Conservation (phyloP, 2,888 invertebrate genomes). For the Itoplectis maculator region DNA sequence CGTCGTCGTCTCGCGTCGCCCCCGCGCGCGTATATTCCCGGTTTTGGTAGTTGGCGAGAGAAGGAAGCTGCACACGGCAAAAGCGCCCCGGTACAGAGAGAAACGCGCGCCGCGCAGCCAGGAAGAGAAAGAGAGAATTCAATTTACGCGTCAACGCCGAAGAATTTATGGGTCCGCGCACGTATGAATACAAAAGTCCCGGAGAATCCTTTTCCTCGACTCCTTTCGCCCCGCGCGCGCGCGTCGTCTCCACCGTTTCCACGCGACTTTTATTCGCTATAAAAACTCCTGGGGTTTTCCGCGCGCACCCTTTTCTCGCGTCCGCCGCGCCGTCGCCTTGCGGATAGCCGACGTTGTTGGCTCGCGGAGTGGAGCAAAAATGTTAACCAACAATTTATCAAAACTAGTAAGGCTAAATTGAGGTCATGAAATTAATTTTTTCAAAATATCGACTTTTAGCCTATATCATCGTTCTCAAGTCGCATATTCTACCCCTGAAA, state of each 20-base stretch:
- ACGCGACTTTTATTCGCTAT: conserved; percentile 25
- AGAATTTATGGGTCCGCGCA: conserved; percentile 79
- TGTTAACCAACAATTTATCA: no score
- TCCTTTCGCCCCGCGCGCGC: conserved; percentile 18
- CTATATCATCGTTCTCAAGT: no score
- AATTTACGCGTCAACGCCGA: conserved; percentile 80
- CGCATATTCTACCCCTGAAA: no score
- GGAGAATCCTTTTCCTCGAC: conserved; percentile 61
- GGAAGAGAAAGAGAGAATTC: conserved; percentile 74
- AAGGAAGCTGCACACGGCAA: conserved; percentile 12
- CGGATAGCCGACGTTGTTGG: background rate
- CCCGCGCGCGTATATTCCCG: conserved; percentile 13
- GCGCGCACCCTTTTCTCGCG: conserved; percentile 4
- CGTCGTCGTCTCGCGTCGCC: conserved; percentile 13
- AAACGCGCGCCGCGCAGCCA: conserved; percentile 1
- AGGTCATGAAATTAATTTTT: no score
- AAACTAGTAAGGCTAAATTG: no score
- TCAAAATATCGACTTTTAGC: no score
- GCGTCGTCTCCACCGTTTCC: no score
- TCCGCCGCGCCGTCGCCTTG: conserved; percentile 12
- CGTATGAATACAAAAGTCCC: conserved; percentile 76
- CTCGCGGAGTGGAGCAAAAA: background rate
- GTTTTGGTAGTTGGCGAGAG: conserved; percentile 36
- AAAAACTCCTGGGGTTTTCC: conserved; percentile 16
- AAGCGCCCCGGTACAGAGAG: conserved; percentile 11